Evolutionary conservation across 2,113 vertebrate species (phyloP), one percentile per base, ranked within the genome.

Genomic region (Pelmatolapia mariae): DNA sequence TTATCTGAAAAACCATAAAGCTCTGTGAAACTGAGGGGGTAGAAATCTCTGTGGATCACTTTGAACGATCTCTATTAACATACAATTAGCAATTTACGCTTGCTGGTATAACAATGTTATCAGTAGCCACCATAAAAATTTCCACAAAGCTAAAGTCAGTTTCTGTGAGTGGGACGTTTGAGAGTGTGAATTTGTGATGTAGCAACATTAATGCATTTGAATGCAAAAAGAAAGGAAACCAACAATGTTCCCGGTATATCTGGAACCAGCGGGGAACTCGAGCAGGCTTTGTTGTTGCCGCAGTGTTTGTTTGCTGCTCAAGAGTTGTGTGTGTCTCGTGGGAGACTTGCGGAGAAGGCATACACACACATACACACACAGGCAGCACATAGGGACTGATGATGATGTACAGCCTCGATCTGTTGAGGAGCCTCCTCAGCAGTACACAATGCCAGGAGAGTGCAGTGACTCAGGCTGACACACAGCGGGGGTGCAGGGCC

Each of bases 381-480:
- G 36, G 18, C 45, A 85, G 26, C 18, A 36, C 59, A 52, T 10
- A 84, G 81, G 82, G 85, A 91, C 79, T 92, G 93, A 94, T 89
- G 91, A 93, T 93, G 96, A 96, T 95, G 89, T 92, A 95, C 86
- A 84, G 85, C 90, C 90, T 82, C 9, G 6, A 56, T 80, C 59
- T 52, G 81, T 73, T 85, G 84, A 78, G 91, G 83, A 93, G 93
- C 94, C 89, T 94, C 90, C 89, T 95, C 93, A 95, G 93, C 94
- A 89, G 31, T 85, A 86, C 47, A 40, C 10, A 24, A 68, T 89
- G 88, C 88, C 87, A 87, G 71, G 56, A 89, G 78, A 94, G 89
- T 18, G 15, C 86, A 52, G 83, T 93, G 93, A 95, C 91, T 93
- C 91, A 90, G 91, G 91, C 93, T 95, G 94, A 95, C 91, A 87